These are phyloP conservation scores for Carcina quercana DNA, from an alignment of 2,888 invertebrate genomes.

Conservation along the genomic window DNA sequence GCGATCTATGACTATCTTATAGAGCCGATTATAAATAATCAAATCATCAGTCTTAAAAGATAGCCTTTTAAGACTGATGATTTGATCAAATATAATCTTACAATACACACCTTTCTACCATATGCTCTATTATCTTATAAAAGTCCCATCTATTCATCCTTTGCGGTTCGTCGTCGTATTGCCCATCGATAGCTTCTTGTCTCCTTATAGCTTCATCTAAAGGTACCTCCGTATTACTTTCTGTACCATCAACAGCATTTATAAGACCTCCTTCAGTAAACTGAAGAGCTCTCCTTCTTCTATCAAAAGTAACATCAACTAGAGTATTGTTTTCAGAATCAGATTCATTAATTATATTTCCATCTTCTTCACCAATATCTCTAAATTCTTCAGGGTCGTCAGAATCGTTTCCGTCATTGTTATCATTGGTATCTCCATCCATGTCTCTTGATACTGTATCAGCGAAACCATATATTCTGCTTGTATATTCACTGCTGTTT, in stretches of 20 bases:
- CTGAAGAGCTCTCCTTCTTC: constrained; percentile 42
- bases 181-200: constrained; percentile 61
- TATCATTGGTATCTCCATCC: constrained; percentile 23
- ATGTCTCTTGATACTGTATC: constrained; percentile 59
- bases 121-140: constrained; percentile 77
- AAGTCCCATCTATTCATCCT: constrained; percentile 77
- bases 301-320: constrained; percentile 57
- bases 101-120: constrained; percentile 68
- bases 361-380: constrained; percentile 23
- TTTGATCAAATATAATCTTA: too few species aligned
- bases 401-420: constrained; percentile 18
- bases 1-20: too few species aligned
- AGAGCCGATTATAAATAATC: too few species aligned
- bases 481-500: constrained; percentile 75
- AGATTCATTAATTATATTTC: constrained; percentile 18
- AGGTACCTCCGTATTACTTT: constrained; percentile 37
- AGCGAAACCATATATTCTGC: constrained; percentile 60
- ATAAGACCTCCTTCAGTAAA: constrained; percentile 52
- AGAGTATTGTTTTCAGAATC: constrained; percentile 44
- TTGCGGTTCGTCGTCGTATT: constrained; percentile 45
- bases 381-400: constrained; percentile 22
- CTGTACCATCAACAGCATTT: constrained; percentile 23
- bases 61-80: too few species aligned
- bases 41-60: too few species aligned
- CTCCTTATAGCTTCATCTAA: constrained; percentile 62